Percentiles rank a stretch among this genome's conserved stretches.
These are phyloP conservation scores for Epistrophella euchroma DNA, from an alignment of 2,888 invertebrate genomes.

Conservation along the genomic window DNA sequence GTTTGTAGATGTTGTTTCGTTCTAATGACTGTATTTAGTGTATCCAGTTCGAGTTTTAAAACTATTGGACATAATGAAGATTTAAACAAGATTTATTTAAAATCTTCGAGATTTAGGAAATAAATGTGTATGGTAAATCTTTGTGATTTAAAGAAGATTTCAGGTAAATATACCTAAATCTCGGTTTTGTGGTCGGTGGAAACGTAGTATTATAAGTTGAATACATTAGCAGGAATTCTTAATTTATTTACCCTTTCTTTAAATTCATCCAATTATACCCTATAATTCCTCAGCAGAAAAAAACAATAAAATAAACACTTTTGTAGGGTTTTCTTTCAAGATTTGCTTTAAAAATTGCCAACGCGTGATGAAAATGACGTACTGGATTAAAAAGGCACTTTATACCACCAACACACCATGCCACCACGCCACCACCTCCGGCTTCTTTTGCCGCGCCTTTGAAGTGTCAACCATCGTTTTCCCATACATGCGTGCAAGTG, in stretches of 20 bases:
- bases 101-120: too few relatives aligned
- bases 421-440: neutral
- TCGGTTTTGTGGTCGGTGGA: too few relatives aligned
- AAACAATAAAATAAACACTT: neutral
- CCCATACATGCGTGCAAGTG: slow-evolving; percentile 18
- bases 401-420: neutral
- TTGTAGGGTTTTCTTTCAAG: neutral
- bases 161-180: too few relatives aligned
- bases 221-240: neutral
- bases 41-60: too few relatives aligned
- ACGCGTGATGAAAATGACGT: neutral
- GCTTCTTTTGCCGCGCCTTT: too few relatives aligned
- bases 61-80: too few relatives aligned
- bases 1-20: too few relatives aligned
- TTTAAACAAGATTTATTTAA: too few relatives aligned
- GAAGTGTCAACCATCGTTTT: neutral
- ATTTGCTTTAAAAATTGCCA: slow-evolving; percentile 16
- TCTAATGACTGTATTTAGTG: too few relatives aligned
- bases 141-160: too few relatives aligned
- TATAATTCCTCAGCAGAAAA: neutral
- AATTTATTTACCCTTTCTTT: neutral
- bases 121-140: too few relatives aligned
- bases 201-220: too few relatives aligned
- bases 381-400: slow-evolving; percentile 11
- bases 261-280: neutral